Evolutionary conservation across 2,797 vertebrate species (phyloP).

Genomic region (Naso thynnoides): DNA sequence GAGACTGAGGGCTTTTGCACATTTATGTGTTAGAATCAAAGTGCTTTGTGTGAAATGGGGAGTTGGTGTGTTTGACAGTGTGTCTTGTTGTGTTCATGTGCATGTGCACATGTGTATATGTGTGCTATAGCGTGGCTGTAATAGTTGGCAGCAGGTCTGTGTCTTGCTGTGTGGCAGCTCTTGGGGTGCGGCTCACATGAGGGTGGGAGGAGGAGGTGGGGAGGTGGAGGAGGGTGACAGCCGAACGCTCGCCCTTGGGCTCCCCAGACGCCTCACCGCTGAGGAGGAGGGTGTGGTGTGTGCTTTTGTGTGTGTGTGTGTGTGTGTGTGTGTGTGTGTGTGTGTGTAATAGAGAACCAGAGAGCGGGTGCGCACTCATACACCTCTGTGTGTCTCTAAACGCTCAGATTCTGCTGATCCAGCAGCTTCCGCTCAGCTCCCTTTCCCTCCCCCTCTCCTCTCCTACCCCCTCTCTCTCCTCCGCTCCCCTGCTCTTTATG

Average conservation of each 20-base stretch:
- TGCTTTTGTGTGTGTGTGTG: slow-evolving; percentile 30
- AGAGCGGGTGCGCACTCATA: slow-evolving; percentile 57
- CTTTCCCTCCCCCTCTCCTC: slow-evolving; percentile 37
- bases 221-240: slow-evolving; percentile 74
- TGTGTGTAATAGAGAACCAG: slow-evolving; percentile 53
- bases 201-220: slow-evolving; percentile 37
- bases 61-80: slow-evolving; percentile 33
- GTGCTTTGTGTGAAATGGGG: slow-evolving; percentile 72
- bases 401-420: slow-evolving; percentile 87
- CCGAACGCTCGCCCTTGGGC: slow-evolving; percentile 85
- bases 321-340: slow-evolving; percentile 30
- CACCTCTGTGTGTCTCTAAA: slow-evolving; percentile 77
- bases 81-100: slow-evolving; percentile 32
- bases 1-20: slow-evolving; percentile 70
- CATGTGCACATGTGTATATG: slow-evolving; percentile 55
- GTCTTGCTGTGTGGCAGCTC: slow-evolving; percentile 73
- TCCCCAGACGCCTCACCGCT: slow-evolving; percentile 79
- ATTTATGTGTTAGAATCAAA: slow-evolving; percentile 80
- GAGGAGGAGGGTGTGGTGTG: slow-evolving; percentile 64
- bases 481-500: slow-evolving; percentile 81
- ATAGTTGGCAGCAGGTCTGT: slow-evolving; percentile 73
- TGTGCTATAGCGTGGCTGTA: slow-evolving; percentile 58
- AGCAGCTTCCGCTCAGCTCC: slow-evolving; percentile 77
- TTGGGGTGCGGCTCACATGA: slow-evolving; percentile 70
- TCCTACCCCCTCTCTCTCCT: slow-evolving; percentile 46